Percentiles rank a stretch among this genome's conserved stretches.
Conservation (phyloP, 2,797 vertebrate species). For the Florisuga fusca region DNA sequence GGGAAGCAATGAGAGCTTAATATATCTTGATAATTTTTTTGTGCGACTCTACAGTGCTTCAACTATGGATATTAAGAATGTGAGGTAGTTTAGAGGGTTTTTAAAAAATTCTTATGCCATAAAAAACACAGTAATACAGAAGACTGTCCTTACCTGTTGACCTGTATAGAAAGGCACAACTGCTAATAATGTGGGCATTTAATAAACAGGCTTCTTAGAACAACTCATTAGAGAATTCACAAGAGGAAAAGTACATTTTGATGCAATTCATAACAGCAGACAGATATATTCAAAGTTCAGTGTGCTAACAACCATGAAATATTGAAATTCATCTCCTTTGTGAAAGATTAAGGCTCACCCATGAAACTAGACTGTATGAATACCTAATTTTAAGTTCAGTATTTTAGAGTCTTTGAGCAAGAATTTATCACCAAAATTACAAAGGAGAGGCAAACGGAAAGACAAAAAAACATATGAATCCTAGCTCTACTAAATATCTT, state of each 20-base stretch:
- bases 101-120: background rate
- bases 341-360: background rate
- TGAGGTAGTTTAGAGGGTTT: background rate
- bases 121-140: background rate
- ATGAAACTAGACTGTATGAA: background rate
- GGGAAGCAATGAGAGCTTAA: background rate
- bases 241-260: background rate
- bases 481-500: background rate
- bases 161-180: background rate
- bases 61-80: background rate
- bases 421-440: background rate
- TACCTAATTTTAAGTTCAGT: background rate
- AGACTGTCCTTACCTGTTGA: background rate
- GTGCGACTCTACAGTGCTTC: background rate
- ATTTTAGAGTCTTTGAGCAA: background rate
- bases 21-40: background rate
- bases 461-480: background rate
- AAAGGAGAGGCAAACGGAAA: background rate
- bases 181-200: background rate
- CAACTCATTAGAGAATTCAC: background rate
- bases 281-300: background rate
- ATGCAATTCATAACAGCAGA: background rate
- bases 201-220: background rate
- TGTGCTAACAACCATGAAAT: background rate
- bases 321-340: background rate